phyloP scores from a whole-genome alignment of 1,140 invertebrate genomes.

The Acromyrmex heyeri region DNA sequence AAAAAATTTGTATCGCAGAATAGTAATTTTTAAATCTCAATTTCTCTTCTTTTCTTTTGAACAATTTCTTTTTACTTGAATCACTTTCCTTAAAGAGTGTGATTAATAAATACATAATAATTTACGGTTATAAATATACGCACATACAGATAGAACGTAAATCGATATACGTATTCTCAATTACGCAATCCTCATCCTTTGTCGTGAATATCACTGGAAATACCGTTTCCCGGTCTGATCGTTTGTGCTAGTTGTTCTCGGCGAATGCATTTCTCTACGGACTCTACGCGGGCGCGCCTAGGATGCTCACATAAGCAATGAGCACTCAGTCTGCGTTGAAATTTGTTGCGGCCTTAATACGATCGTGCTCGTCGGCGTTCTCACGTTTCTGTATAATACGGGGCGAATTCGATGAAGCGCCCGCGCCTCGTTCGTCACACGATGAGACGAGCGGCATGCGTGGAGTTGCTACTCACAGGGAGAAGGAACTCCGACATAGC shows the following conservation, averaged over 20 bases:
- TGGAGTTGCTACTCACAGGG: conserved; percentile 1
- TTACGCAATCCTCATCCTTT: conserved; percentile 41
- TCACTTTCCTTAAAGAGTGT: no score
- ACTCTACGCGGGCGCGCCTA: not conserved
- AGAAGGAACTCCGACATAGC: conserved; percentile 3
- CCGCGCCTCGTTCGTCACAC: conserved; percentile 30
- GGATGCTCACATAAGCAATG: conserved; percentile 62
- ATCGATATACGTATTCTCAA: not conserved
- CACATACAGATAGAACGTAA: not conserved
- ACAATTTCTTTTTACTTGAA: no score
- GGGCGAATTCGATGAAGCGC: conserved; percentile 36
- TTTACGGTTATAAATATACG: not conserved
- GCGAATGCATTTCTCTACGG: not conserved
- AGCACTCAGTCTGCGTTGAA: conserved; percentile 55
- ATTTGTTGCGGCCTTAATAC: conserved; percentile 66
- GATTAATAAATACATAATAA: not conserved
- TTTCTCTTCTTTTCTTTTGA: no score
- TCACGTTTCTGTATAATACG: conserved; percentile 57
- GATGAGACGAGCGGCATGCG: not conserved
- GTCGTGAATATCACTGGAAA: conserved; percentile 16
- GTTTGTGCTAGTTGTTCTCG: conserved; percentile 7
- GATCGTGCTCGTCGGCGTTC: conserved; percentile 57
- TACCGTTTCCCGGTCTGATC: conserved; percentile 13
- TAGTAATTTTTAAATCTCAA: no score
- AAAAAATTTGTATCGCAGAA: no score